A percentile compares a stretch with the other conserved stretches of the same genome.
These are phyloP conservation scores for Bombyx mandarina DNA, from an alignment of 1,140 invertebrate species.

Conservation along the genomic window DNA sequence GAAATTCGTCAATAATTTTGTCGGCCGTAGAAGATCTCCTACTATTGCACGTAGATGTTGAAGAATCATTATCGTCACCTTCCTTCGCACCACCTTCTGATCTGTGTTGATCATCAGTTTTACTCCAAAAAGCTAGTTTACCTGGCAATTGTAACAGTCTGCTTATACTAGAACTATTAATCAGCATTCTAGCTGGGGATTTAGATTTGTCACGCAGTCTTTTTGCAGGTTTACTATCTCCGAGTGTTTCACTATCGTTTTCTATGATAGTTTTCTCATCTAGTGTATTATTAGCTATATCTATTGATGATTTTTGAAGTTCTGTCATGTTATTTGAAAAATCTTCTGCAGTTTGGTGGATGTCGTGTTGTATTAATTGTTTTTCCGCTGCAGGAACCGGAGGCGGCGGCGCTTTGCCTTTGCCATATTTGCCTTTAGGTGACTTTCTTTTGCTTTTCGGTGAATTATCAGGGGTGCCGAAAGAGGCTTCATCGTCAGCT, in stretches of 20 bases:
- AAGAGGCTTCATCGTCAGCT: constrained; percentile 55
- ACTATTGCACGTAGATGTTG: constrained; percentile 29
- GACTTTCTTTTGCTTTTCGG: constrained; percentile 50
- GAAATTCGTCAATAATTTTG: constrained; percentile 28
- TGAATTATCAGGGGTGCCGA: constrained; percentile 63
- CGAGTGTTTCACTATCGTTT: constrained; percentile 3
- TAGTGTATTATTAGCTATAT: background rate
- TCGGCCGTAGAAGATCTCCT: constrained; percentile 37
- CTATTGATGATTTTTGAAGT: background rate
- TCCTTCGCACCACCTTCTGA: constrained; percentile 5
- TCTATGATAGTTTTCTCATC: no score
- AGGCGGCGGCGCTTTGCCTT: constrained; percentile 59
- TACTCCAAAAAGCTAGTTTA: constrained; percentile 67
- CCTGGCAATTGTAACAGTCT: constrained; percentile 63
- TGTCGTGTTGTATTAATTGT: background rate
- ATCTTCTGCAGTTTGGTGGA: background rate
- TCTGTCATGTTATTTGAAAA: background rate
- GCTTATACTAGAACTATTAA: constrained; percentile 36
- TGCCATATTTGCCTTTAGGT: constrained; percentile 58
- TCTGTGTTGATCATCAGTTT: constrained; percentile 44
- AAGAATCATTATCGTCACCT: constrained; percentile 20
- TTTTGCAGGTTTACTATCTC: constrained; percentile 29
- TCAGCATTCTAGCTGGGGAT: constrained; percentile 36
- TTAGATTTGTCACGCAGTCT: constrained; percentile 42
- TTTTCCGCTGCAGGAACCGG: constrained; percentile 12